phyloP scores from a whole-genome alignment of 2,888 invertebrate genomes.

The Amphipoea oculea region DNA sequence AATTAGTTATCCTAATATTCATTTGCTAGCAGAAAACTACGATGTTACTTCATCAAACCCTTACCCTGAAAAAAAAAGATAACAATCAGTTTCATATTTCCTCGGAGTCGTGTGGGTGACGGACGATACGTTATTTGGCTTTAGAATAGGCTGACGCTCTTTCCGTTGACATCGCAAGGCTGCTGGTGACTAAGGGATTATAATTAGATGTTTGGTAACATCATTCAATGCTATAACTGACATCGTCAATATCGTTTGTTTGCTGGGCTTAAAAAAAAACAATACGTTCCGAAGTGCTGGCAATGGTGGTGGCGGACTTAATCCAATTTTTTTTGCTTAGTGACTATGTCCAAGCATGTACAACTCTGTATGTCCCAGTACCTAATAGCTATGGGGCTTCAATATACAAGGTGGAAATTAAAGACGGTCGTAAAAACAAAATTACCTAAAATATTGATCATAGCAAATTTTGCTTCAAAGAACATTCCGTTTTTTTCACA shows the following conservation, averaged over 20 bases:
- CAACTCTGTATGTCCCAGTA: not conserved
- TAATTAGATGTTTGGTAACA: slow-evolving; percentile 17
- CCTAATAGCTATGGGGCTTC: not conserved
- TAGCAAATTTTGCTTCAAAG: not conserved
- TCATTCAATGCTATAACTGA: slow-evolving; percentile 1
- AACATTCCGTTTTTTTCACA: not conserved
- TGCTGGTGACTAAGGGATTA: slow-evolving; percentile 13
- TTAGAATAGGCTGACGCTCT: not conserved
- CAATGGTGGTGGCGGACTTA: not conserved
- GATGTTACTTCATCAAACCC: slow-evolving; percentile 66
- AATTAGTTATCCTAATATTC: slow-evolving; percentile 49
- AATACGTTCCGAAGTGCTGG: not conserved
- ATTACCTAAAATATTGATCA: not conserved
- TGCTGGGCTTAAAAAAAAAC: not conserved
- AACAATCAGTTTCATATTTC: slow-evolving; percentile 31
- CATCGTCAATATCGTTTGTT: not conserved
- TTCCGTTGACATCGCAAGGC: slow-evolving; percentile 6
- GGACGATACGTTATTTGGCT: slow-evolving; percentile 20
- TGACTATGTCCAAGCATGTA: not conserved
- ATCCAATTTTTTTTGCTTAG: not conserved
- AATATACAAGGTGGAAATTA: not conserved
- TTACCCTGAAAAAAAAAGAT: slow-evolving; percentile 79
- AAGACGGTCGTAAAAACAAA: not conserved
- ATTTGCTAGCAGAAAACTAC: slow-evolving; percentile 59
- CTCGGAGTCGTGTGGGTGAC: not conserved